These are phyloP conservation scores for Caenorhabditis virilis DNA, from an alignment of 2,888 invertebrate species.

Conservation along the genomic window DNA sequence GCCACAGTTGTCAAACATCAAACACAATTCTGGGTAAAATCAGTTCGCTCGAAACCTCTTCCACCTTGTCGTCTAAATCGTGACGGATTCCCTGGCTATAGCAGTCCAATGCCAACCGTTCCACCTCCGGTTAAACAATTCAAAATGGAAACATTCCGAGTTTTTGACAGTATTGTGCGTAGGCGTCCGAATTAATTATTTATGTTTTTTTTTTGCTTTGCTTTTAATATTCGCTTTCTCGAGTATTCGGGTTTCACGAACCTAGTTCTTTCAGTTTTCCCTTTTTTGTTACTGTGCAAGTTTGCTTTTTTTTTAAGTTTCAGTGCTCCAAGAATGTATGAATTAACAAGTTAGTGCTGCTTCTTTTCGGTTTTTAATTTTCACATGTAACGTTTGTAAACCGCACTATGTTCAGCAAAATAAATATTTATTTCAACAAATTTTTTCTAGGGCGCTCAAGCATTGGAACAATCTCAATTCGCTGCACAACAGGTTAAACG, in stretches of 20 bases:
- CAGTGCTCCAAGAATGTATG: too few relatives aligned
- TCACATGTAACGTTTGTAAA: too few relatives aligned
- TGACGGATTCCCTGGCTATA: constrained; percentile 48
- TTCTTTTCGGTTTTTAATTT: not conserved
- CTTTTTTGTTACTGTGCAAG: not conserved
- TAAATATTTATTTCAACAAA: too few relatives aligned
- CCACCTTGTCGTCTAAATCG: constrained; percentile 59
- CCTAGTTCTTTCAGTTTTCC: constrained; percentile 1
- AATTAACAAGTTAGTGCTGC: constrained; percentile 4
- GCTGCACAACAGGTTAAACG: constrained; percentile 20
- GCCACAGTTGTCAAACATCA: constrained; percentile 66
- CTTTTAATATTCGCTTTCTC: not conserved
- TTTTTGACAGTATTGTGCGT: constrained; percentile 53
- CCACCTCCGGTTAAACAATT: constrained; percentile 64
- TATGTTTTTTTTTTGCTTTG: constrained; percentile 2
- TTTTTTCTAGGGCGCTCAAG: constrained; percentile 30
- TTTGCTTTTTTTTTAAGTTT: too few relatives aligned
- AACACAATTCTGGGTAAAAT: constrained; percentile 59
- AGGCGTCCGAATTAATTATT: constrained; percentile 10
- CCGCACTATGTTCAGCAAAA: too few relatives aligned
- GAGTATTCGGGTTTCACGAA: not conserved
- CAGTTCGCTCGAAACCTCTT: constrained; percentile 60
- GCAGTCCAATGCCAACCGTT: constrained; percentile 48
- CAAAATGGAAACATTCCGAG: constrained; percentile 64
- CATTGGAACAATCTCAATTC: constrained; percentile 15